phyloP scores from a whole-genome alignment of 1,140 invertebrate species.

The Nilaparvata lugens region DNA sequence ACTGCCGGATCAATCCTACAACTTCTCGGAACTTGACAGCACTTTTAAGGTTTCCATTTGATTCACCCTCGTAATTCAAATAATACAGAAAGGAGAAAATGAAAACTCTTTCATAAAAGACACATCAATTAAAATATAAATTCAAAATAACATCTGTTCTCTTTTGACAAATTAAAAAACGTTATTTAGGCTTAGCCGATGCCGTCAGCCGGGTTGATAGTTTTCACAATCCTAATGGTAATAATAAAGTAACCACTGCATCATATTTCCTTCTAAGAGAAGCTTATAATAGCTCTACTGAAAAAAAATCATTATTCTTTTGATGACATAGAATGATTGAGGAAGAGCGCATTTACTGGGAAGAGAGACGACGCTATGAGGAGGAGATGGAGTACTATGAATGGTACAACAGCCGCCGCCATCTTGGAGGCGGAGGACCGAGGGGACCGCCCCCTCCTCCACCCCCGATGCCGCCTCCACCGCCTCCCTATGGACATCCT shows the following conservation, averaged over 20 bases:
- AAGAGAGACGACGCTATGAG: slow-evolving; percentile 69
- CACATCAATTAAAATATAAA: too few relatives aligned
- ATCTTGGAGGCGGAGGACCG: slow-evolving; percentile 41
- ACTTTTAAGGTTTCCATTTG: too few relatives aligned
- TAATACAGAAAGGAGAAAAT: too few relatives aligned
- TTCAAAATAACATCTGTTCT: too few relatives aligned
- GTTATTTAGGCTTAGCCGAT: too few relatives aligned
- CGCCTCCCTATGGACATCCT: slow-evolving; percentile 27
- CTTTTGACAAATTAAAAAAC: too few relatives aligned
- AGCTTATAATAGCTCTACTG: slow-evolving; percentile 6
- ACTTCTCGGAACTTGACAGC: too few relatives aligned
- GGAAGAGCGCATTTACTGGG: slow-evolving; percentile 80
- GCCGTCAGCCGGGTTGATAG: neutral
- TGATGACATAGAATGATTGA: slow-evolving; percentile 46
- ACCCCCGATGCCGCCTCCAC: slow-evolving; percentile 39
- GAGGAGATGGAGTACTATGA: slow-evolving; percentile 75
- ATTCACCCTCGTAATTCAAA: too few relatives aligned
- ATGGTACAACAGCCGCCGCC: slow-evolving; percentile 58
- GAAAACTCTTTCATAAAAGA: too few relatives aligned
- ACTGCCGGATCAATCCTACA: too few relatives aligned
- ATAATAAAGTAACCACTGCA: neutral
- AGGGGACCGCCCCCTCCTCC: slow-evolving; percentile 44
- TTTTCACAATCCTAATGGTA: neutral
- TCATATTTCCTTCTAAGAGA: too few relatives aligned
- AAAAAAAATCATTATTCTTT: too few relatives aligned